Percentiles rank a stretch among this genome's conserved stretches.
Conservation (phyloP, 2,113 vertebrate genomes). For the Chamaea fasciata region DNA sequence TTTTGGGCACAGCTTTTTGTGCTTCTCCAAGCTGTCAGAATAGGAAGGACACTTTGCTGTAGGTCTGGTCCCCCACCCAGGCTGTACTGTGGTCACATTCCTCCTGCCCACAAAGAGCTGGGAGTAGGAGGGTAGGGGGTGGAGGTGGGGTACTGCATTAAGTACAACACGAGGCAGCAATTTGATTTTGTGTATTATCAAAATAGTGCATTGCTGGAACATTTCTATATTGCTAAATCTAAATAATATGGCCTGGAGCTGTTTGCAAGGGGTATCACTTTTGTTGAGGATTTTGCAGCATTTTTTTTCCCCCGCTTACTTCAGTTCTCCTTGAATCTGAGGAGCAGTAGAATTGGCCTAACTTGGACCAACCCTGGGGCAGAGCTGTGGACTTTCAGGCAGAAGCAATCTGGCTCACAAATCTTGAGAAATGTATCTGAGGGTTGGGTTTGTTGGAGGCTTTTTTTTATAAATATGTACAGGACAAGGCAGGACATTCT, state of each 20-base stretch:
- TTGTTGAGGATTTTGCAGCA: neutral
- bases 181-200: neutral
- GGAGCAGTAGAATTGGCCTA: neutral
- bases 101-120: neutral
- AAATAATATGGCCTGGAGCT: neutral
- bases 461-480: neutral
- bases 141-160: neutral
- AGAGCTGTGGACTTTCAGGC: neutral
- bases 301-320: neutral
- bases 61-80: neutral
- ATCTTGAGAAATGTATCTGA: slow-evolving; percentile 1
- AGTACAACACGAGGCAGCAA: neutral
- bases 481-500: slow-evolving; percentile 6
- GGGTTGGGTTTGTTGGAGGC: neutral
- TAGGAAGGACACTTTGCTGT: slow-evolving; percentile 4
- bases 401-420: neutral
- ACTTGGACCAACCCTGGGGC: neutral
- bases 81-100: neutral
- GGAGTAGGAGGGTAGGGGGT: neutral
- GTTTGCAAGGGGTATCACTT: neutral
- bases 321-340: neutral
- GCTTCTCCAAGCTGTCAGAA: neutral
- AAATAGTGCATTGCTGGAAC: neutral
- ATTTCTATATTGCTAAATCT: neutral
- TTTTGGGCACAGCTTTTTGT: neutral